Base-by-base conservation (phyloP, 2,888 invertebrate genomes). In the Lasioglossum vierecki region DNA sequence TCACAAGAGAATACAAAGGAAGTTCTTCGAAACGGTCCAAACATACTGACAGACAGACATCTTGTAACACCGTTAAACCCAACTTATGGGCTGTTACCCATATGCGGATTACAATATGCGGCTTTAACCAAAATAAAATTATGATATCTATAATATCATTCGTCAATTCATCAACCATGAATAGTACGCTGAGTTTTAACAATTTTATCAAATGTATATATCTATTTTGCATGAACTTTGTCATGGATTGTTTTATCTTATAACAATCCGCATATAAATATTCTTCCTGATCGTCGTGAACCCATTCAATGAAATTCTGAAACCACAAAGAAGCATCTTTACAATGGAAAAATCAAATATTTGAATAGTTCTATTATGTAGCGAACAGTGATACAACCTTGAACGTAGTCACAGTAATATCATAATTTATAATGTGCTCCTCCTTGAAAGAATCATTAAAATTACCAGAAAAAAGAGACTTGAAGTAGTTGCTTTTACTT, bases 271-370 rank as follows among this genome's bases (percentile, higher is more conserved):
- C n/a, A 0, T 57, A 57, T 57, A 9, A 1, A 22, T 81, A 22
- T 57, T 68, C 13, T 49, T 90, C 83, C 13, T 78, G 71, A 6
- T 91, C 90, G 15, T 90, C 86, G 57, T 91, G 82, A 22, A 92
- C 83, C 94, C 94, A 94, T 26, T 92, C 80, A n/a, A 93, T 84
- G 66, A 93, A 94, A 84, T 90, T 88, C 94, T 94, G 79, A 83
- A 84, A 87, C 70, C 30, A 79, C n/a, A 81, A 68, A 78, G 49
- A 73, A 74, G 30, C 22, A 26, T 57, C 41, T 71, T 68, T 30
- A 57, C 13, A 26, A 60, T 8, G 41, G 3, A 1, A 66, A 57
- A 9, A 35, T 35, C 4, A n/a, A 44, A 46, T 6, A 4, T 13
- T 6, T 18, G 2, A 53, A 53, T 44, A 18, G 30, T 35, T n/a